Evolutionary conservation across 2,113 vertebrate species (phyloP), one percentile per base, ranked within the genome.

Genomic region (Falco punctatus): DNA sequence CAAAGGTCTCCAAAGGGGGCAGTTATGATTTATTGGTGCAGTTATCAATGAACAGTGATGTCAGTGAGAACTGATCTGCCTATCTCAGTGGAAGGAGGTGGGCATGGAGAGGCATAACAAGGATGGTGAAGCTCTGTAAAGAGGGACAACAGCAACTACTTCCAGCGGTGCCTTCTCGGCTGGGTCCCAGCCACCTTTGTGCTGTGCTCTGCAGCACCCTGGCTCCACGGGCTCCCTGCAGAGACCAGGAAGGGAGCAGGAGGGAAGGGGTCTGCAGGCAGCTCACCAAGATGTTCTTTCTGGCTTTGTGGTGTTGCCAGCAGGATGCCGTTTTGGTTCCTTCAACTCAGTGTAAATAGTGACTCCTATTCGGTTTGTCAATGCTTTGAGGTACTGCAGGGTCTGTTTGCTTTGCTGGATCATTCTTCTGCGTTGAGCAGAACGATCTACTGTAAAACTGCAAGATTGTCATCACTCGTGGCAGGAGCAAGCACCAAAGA

Each of bases 41-140:
- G 81, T 93, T 96, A 89, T 90, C 93, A 92, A 91, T 96, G 88
- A 95, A 90, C 62, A 72, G 62, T 69, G 81, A 82, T 94, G 89
- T 78, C 91, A 91, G 65, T 69, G 77, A 89, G 77, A 96, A 85
- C 69, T 87, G 92, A 91, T 95, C 86, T 65, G 88, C 40, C 65
- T 58, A 22, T 85, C 81, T 94, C 81, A 92, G 89, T 4, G 0
- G 84, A 82, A 97, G 82, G 67, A 80, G 61, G 44, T 58, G 66
- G 82, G 70, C 46, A 14, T 33, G 55, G 78, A 62, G 78, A 48
- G 66, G 81, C 73, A 55, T 71, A 65, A 30, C 70, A 79, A 89
- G 54, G 73, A 12, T 49, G 1, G 0, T 8, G 20, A 65, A 85
- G 35, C 70, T 82, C 42, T 83, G 16, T 73, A 81, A 66, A 33